Conservation (phyloP, 1,140 invertebrate species). For the Trichogramma pretiosum region DNA sequence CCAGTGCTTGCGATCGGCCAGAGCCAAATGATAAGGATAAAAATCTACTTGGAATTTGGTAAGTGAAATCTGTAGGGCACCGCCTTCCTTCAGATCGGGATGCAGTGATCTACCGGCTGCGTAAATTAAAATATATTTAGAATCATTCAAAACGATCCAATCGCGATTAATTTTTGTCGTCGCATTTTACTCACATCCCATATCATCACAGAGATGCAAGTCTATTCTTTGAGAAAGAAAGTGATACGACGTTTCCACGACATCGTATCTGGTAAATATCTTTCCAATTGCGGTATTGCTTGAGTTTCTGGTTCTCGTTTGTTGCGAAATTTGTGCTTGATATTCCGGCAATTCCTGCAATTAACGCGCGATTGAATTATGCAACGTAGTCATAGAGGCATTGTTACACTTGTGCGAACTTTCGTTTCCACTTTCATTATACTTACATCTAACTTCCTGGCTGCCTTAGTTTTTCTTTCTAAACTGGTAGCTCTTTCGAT, state of each 20-base stretch:
- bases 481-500: conserved; percentile 75
- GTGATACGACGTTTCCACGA: conserved; percentile 96
- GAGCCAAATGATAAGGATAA: conserved; percentile 93
- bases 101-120: conserved; percentile 71
- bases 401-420: no score
- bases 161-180: no score
- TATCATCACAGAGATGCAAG: conserved; percentile 95
- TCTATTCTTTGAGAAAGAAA: conserved; percentile 89
- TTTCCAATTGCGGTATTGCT: conserved; percentile 48
- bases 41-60: conserved; percentile 87
- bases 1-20: conserved; percentile 81
- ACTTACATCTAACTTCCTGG: conserved; percentile 74
- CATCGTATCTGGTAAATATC: conserved; percentile 84
- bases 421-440: no score
- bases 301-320: conserved; percentile 44
- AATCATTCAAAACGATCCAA: no score
- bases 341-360: conserved; percentile 67
- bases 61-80: conserved; percentile 87
- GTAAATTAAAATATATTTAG: conserved; percentile 9
- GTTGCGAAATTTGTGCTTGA: conserved; percentile 64
- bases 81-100: conserved; percentile 78
- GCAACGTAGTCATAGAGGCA: no score
- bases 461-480: conserved; percentile 79
- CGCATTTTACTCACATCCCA: conserved; percentile 63
- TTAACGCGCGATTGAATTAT: no score